These are phyloP conservation scores for Atrichornis clamosus DNA, from an alignment of 2,113 vertebrate genomes.

Conservation along the genomic window DNA sequence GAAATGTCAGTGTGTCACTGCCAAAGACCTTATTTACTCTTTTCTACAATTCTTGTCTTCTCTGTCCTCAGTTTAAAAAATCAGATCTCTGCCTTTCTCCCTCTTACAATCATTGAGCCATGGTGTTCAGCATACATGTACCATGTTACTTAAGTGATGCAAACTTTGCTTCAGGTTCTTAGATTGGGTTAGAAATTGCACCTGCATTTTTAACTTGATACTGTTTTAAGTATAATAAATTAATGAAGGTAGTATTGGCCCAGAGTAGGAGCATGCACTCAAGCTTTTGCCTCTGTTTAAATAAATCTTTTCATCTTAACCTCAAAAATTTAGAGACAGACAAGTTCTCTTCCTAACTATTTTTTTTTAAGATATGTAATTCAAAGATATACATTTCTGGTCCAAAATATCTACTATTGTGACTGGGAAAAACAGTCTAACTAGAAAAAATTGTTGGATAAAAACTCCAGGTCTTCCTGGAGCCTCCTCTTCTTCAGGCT, in stretches of 20 bases:
- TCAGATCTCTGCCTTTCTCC: not conserved
- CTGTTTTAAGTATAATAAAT: not conserved
- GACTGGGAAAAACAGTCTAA: not conserved
- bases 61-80: not conserved
- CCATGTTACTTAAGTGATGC: not conserved
- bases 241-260: not conserved
- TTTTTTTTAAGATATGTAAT: not conserved
- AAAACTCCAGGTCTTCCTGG: not conserved
- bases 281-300: not conserved
- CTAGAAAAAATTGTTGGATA: not conserved
- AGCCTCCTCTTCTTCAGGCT: not conserved
- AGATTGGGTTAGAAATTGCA: not conserved
- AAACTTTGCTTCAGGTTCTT: not conserved
- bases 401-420: not conserved
- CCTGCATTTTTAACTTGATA: not conserved
- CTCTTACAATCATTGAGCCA: not conserved
- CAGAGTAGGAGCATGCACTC: not conserved
- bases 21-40: not conserved
- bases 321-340: not conserved
- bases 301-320: not conserved
- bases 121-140: accelerated
- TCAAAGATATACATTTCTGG: not conserved
- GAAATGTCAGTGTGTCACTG: not conserved
- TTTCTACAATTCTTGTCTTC: not conserved
- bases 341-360: not conserved